These are phyloP conservation scores for Cheilosia urbana DNA, from an alignment of 2,888 invertebrate species.

Conservation along the genomic window DNA sequence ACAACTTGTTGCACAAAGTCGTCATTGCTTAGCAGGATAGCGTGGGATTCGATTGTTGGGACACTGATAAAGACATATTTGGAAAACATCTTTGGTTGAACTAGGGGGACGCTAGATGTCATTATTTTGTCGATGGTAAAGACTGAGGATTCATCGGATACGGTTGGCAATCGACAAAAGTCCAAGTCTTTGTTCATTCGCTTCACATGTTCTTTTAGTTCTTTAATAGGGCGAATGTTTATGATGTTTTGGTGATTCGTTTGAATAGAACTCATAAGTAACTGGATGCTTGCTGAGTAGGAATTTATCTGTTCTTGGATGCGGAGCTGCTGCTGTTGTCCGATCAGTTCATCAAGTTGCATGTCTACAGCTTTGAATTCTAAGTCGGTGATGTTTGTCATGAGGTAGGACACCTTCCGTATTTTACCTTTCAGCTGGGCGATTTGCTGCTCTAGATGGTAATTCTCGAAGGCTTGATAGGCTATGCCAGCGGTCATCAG, in stretches of 20 bases:
- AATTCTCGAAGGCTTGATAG: constrained; percentile 9
- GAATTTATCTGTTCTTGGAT: neutral
- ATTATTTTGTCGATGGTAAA: no score
- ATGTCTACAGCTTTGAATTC: constrained; percentile 6
- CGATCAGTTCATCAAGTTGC: constrained; percentile 10
- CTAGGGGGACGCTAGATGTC: no score
- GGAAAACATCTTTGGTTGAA: no score
- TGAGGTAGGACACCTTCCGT: neutral
- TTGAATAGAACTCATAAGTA: no score
- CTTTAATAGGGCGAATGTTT: neutral
- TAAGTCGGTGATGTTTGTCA: no score
- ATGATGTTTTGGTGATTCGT: neutral
- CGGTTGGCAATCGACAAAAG: no score
- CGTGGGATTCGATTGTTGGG: no score
- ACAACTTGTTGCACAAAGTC: no score
- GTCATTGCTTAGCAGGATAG: no score
- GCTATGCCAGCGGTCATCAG: constrained; percentile 15
- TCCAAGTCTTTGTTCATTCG: no score
- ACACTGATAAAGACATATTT: no score
- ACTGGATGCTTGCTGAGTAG: constrained; percentile 2
- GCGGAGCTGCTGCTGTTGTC: constrained; percentile 5
- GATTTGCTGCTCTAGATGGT: constrained; percentile 15
- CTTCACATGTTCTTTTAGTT: neutral
- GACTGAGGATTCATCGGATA: no score
- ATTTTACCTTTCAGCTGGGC: neutral